Conservation (phyloP, 2,797 vertebrate species). For the Pangasius mekongensis region DNA sequence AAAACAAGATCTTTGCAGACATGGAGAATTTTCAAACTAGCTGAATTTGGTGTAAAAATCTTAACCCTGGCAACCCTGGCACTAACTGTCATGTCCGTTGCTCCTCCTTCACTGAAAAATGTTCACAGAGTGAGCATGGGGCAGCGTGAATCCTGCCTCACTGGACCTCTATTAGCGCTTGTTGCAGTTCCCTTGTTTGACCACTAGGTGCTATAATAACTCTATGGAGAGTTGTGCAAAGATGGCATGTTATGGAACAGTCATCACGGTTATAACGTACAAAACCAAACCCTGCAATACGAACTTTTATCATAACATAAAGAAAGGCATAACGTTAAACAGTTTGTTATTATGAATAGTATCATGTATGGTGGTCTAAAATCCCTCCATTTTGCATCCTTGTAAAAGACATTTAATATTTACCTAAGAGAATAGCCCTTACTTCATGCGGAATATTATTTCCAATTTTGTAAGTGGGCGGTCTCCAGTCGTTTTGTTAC, state of each 20-base stretch:
- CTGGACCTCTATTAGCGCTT: not conserved
- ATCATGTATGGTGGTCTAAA: too few species aligned
- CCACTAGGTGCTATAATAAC: not conserved
- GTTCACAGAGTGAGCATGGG: not conserved
- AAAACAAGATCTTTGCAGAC: not conserved
- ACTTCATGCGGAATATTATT: too few species aligned
- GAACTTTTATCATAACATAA: too few species aligned
- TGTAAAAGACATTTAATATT: too few species aligned
- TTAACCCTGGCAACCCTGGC: not conserved
- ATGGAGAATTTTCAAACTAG: not conserved
- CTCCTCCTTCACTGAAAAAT: not conserved
- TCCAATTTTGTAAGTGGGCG: too few species aligned
- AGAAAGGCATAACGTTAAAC: too few species aligned
- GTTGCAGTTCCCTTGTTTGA: not conserved
- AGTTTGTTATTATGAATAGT: too few species aligned
- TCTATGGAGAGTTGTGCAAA: not conserved
- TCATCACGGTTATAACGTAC: not conserved
- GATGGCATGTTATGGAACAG: too few species aligned
- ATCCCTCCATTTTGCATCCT: too few species aligned
- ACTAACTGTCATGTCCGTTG: not conserved
- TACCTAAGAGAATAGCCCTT: too few species aligned
- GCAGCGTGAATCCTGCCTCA: not conserved
- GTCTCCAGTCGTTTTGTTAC: too few species aligned
- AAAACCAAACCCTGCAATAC: too few species aligned
- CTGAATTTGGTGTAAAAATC: not conserved